Evolutionary conservation across 2,113 vertebrate genomes (phyloP), one percentile per base, ranked within the genome.

Genomic region (Ammodytes marinus): DNA sequence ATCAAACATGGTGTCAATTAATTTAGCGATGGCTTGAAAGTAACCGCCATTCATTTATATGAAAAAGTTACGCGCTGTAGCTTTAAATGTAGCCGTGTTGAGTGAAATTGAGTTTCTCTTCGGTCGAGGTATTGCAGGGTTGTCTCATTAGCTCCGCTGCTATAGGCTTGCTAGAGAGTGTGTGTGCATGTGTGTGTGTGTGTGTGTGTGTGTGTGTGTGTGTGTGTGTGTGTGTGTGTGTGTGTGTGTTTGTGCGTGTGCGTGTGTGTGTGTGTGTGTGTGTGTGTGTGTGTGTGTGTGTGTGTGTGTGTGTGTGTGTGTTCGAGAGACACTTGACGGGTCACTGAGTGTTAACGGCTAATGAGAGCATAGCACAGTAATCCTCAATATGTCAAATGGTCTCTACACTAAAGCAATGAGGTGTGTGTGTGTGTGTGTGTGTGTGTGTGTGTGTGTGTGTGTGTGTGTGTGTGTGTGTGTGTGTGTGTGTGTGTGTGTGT

Each of bases 241-340:
- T 27, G 27, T 92, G 90, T 89, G 86, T 91, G n/a, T n/a, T 27
- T 27, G 27, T 27, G 27, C 2, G 27, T 27, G 27, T 27, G 27
- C 2, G 27, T 27, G 27, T 27, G 27, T 27, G 27, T 27, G 27
- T 27, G 27, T 27, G 27, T 27, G 27, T 27, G 27, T 27, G 27
- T 27, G 27, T 27, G 27, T 27, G 27, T 27, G 27, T 27, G 27
- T 27, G 27, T 27, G 27, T 27, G 27, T 92, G 90, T 89, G 86
- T 91, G 27, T 27, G 27, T 27, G 27, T 27, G 27, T 27, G 27
- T 27, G 27, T 27, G 27, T 27, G 27, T 92, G 90, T 89, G 86
- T 91, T 91, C 71, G 69, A 92, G 92, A 93, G 89, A 27, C 91
- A 85, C 91, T 93, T 85, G 87, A 91, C 90, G 86, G 86, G 82